These are phyloP conservation scores for Phrynocephalus versicolor DNA, from an alignment of 2,113 vertebrate species.

Conservation along the genomic window DNA sequence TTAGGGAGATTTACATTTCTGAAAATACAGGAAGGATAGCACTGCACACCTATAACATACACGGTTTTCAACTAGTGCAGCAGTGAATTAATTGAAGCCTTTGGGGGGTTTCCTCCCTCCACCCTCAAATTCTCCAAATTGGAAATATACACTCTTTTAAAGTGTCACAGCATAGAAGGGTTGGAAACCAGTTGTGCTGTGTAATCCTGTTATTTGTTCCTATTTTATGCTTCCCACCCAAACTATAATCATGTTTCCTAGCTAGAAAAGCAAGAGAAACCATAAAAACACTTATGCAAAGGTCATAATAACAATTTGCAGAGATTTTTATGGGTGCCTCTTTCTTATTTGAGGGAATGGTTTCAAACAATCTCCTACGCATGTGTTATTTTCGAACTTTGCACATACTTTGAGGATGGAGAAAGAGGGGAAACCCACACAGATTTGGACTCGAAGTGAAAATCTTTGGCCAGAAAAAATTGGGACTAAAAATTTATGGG, in stretches of 20 bases:
- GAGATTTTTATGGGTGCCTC: conserved; percentile 20
- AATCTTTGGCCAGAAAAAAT: neutral
- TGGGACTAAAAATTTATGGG: neutral
- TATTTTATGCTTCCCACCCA: conserved; percentile 20
- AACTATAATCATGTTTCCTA: conserved; percentile 20
- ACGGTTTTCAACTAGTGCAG: too few relatives aligned
- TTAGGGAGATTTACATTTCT: neutral
- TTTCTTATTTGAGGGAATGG: neutral
- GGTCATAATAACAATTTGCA: conserved; percentile 30
- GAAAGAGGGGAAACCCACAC: neutral
- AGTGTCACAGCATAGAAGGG: neutral
- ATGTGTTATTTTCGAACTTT: conserved; percentile 7
- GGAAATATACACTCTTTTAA: neutral
- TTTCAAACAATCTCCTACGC: conserved; percentile 5
- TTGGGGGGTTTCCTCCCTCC: neutral
- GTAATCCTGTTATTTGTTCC: conserved; percentile 10
- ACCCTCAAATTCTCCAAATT: neutral
- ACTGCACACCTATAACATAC: neutral
- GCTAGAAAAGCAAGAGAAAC: conserved; percentile 7
- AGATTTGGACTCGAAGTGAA: neutral
- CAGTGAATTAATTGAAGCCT: neutral
- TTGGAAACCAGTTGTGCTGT: neutral
- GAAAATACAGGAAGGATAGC: neutral
- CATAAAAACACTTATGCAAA: conserved; percentile 20
- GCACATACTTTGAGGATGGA: neutral